Conservation (phyloP, 1,140 invertebrate genomes). For the Pseudobourletiella spinata region DNA sequence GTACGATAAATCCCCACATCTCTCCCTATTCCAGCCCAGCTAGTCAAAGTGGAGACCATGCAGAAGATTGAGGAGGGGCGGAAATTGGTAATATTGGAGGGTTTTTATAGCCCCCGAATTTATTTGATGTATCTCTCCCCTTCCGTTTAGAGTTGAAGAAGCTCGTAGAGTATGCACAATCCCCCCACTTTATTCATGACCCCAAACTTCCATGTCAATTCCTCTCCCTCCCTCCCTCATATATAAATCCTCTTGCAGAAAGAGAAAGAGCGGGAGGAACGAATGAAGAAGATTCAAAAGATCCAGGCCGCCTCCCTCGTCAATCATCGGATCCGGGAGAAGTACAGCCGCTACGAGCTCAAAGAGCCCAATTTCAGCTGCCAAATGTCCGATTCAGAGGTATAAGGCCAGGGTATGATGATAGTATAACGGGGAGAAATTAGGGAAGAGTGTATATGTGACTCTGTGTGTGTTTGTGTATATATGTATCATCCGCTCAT, state of each 20-base stretch:
- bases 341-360: background rate
- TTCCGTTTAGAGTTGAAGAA: background rate
- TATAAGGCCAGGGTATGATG: too few relatives aligned
- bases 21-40: background rate
- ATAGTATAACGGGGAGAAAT: too few relatives aligned
- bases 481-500: background rate
- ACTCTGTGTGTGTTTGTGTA: background rate
- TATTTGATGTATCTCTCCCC: background rate
- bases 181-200: too few relatives aligned
- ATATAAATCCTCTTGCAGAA: background rate
- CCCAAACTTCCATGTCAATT: too few relatives aligned
- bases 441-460: too few relatives aligned
- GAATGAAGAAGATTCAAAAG: conserved; percentile 9
- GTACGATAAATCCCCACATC: background rate
- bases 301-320: background rate
- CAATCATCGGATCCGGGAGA: background rate
- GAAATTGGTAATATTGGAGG: background rate
- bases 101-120: background rate
- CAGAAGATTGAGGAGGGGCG: background rate
- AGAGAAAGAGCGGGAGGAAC: background rate
- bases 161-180: too few relatives aligned
- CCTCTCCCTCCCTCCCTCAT: too few relatives aligned
- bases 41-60: background rate
- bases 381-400: conserved; percentile 5
- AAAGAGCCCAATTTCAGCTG: background rate